These are phyloP conservation scores for Taeniopygia guttata DNA, from an alignment of 2,797 vertebrate species.

Conservation along the genomic window DNA sequence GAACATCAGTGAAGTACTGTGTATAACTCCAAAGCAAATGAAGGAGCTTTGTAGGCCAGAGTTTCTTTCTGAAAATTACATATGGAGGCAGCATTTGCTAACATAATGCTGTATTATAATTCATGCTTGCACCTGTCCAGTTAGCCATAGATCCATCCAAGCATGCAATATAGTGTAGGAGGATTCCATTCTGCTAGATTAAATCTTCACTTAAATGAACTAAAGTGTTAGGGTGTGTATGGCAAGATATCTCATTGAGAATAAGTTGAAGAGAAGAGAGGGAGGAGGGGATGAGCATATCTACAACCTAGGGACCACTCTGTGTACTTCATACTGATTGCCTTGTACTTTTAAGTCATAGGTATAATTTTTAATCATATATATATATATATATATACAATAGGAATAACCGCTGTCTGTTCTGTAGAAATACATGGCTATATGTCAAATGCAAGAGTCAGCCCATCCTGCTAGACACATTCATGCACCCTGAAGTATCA, in stretches of 20 bases:
- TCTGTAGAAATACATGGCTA: not conserved
- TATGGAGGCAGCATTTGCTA: slow-evolving; percentile 7
- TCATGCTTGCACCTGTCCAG: slow-evolving; percentile 39
- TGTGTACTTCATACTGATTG: not conserved
- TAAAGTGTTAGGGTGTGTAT: slow-evolving; percentile 13
- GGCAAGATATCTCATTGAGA: not conserved
- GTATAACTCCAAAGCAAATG: not conserved
- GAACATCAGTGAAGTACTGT: not conserved
- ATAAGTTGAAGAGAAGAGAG: not conserved
- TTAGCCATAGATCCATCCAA: slow-evolving; percentile 35
- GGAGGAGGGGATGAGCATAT: not conserved
- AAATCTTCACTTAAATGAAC: slow-evolving; percentile 57
- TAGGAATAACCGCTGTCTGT: not conserved
- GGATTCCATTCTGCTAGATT: slow-evolving; percentile 57
- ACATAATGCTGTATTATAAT: slow-evolving; percentile 16
- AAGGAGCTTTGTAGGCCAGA: not conserved
- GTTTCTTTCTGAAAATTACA: not conserved
- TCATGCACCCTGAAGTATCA: not conserved
- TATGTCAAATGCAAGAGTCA: not conserved
- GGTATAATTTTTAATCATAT: not conserved
- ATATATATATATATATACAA: not conserved
- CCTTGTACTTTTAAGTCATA: not conserved
- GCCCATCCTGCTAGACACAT: not conserved
- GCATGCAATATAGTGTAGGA: not conserved
- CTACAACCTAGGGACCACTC: not conserved